Percentiles rank a stretch among this genome's conserved stretches.
phyloP scores from a whole-genome alignment of 2,113 vertebrate species.

The Ochotona princeps region DNA sequence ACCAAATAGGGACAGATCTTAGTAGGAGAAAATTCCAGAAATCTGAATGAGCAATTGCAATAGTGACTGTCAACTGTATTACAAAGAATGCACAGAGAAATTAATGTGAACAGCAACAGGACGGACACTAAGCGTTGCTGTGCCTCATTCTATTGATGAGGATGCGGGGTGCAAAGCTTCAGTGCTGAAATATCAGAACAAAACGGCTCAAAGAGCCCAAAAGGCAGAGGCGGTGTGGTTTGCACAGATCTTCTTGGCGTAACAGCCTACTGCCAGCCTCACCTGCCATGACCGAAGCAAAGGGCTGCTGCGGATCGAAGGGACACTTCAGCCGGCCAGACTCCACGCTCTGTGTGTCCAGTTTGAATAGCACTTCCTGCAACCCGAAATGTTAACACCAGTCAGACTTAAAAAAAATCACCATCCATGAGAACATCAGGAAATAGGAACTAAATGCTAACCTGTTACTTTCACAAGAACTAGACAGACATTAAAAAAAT shows the following conservation, averaged over 20 bases:
- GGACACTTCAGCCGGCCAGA: slow-evolving; percentile 97
- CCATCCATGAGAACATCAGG: neutral
- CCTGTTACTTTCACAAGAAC: slow-evolving; percentile 33
- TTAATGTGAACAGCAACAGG: neutral
- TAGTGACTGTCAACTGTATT: neutral
- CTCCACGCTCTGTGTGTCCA: slow-evolving; percentile 91
- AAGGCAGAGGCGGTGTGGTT: neutral
- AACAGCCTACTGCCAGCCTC: slow-evolving; percentile 64
- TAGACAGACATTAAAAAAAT: neutral
- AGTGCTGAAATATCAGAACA: neutral
- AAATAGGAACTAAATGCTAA: slow-evolving; percentile 19
- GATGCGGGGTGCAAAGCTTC: neutral
- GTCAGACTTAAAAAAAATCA: neutral
- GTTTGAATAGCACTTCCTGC: slow-evolving; percentile 90
- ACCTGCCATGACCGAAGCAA: slow-evolving; percentile 97
- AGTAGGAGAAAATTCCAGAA: neutral
- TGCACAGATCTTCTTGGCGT: slow-evolving; percentile 3
- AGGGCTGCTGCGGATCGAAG: slow-evolving; percentile 95
- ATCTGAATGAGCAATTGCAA: neutral
- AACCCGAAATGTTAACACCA: slow-evolving; percentile 62
- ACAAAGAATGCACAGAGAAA: neutral
- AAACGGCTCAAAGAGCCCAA: neutral
- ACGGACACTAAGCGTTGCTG: neutral
- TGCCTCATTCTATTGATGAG: neutral
- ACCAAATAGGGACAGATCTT: neutral